These are phyloP conservation scores for Emydoidea blandingii DNA, from an alignment of 2,797 vertebrate species.

Conservation along the genomic window DNA sequence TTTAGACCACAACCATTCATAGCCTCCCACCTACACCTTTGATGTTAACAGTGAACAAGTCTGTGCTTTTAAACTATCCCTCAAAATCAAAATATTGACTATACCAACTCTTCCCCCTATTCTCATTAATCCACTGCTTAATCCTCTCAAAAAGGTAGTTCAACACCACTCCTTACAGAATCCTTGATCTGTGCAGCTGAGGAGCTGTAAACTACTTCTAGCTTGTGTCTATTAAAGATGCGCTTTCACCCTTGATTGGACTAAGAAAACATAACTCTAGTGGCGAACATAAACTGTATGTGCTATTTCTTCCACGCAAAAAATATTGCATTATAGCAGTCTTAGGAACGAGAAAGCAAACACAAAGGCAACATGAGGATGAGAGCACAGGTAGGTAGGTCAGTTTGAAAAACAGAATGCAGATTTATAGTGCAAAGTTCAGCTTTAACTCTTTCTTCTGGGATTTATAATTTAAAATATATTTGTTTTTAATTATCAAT, in stretches of 20 bases:
- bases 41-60: neutral
- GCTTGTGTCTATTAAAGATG: neutral
- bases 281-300: neutral
- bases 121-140: neutral
- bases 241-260: neutral
- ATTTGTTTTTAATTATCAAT: constrained; percentile 42
- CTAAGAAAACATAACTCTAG: neutral
- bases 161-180: neutral
- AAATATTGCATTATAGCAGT: constrained; percentile 35
- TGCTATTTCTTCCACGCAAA: neutral
- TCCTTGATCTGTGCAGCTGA: neutral
- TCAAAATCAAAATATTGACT: neutral
- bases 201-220: neutral
- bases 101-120: neutral
- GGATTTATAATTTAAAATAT: neutral
- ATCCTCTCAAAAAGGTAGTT: neutral
- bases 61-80: neutral
- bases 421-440: neutral
- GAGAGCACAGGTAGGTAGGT: constrained; percentile 44
- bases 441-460: constrained; percentile 40
- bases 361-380: constrained; percentile 49
- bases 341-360: constrained; percentile 18
- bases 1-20: neutral
- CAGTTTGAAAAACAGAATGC: constrained; percentile 58
- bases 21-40: neutral